Base-by-base conservation (phyloP, 1,140 invertebrate species). In the Leptopilina clavipes region DNA sequence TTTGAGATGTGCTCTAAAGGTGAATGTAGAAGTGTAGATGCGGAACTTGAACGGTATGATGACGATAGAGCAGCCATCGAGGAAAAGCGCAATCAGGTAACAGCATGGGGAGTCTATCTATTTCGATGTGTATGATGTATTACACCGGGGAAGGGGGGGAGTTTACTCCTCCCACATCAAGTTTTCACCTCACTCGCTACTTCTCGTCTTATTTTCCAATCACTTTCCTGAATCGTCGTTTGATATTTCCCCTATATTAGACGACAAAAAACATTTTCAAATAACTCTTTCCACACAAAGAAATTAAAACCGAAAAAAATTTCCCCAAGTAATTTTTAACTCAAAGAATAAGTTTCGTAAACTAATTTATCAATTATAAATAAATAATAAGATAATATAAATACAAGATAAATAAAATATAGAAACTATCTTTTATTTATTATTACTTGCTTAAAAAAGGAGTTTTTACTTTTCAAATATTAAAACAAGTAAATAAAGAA, bases 81-180 rank as follows among this genome's bases (percentile, higher is more conserved):
- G 85, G 85, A 87, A 87, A 84, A 82, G 85, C 84, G 82, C 84
- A 87, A 87, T 87, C 85, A 86, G 79, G 80, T 81, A 82, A 80
- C 82, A 81, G 83, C 81, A 71, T 74, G 70, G 72, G 72, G 78
- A 74, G 22, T 59, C 75, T 86, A 86, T 86, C 82, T 83, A 80
- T 81, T 82, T 79, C 76, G 76, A 71, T 52, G 73, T 86, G 73
- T 52, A 71, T 86, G 86, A 86, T 85, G 80, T 86, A 86, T 83
- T 81, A 79, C 83, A 73, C 79, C 81, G 83, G 59, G 81, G 71
- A 81, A 72, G 78, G 81, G 83, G 59, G 81, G 71, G n/a, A n/a
- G n/a, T n/a, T n/a, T 78, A 72, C 76, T 80, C 81, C 77, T 78
- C 76, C 76, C 48, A 52, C 45, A 65, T 31, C 59, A 44, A 31